Conservation (phyloP, 2,797 vertebrate species). For the Poeciliopsis infans region DNA sequence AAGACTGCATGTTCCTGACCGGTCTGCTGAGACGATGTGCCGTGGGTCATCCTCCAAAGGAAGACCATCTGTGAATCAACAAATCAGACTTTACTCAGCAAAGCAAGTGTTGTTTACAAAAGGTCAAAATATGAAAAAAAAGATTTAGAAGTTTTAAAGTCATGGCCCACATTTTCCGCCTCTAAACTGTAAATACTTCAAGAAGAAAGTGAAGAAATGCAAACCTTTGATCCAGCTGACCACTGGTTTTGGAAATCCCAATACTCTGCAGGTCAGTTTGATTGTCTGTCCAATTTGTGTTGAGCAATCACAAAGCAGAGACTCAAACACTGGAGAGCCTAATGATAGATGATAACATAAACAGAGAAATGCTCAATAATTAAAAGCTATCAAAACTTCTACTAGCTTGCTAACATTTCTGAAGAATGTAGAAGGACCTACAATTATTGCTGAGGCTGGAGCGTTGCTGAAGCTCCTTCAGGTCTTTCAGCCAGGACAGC, state of each 20-base stretch:
- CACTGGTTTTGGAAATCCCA: constrained; percentile 86
- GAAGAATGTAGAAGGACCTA: constrained; percentile 66
- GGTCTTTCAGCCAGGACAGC: constrained; percentile 95
- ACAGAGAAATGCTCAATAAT: constrained; percentile 5
- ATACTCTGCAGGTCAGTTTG: constrained; percentile 91
- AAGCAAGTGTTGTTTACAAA: background rate
- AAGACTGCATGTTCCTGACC: constrained; percentile 86
- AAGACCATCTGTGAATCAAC: constrained; percentile 84
- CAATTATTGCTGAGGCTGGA: constrained; percentile 85
- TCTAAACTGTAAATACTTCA: background rate
- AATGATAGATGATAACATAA: constrained; percentile 28
- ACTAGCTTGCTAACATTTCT: background rate
- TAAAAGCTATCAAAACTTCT: background rate
- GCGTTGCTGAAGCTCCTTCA: constrained; percentile 89
- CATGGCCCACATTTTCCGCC: background rate
- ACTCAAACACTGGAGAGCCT: constrained; percentile 90
- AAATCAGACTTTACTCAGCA: background rate
- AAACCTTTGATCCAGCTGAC: constrained; percentile 96
- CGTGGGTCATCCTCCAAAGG: constrained; percentile 89
- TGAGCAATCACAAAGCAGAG: constrained; percentile 85
- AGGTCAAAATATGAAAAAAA: background rate
- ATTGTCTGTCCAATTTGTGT: constrained; percentile 91
- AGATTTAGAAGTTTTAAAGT: background rate
- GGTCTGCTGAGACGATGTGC: constrained; percentile 91
- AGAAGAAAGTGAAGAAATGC: background rate